Evolutionary conservation across 2,888 invertebrate species (phyloP), one percentile per base, ranked within the genome.

Genomic region (Teleiodes luculella): DNA sequence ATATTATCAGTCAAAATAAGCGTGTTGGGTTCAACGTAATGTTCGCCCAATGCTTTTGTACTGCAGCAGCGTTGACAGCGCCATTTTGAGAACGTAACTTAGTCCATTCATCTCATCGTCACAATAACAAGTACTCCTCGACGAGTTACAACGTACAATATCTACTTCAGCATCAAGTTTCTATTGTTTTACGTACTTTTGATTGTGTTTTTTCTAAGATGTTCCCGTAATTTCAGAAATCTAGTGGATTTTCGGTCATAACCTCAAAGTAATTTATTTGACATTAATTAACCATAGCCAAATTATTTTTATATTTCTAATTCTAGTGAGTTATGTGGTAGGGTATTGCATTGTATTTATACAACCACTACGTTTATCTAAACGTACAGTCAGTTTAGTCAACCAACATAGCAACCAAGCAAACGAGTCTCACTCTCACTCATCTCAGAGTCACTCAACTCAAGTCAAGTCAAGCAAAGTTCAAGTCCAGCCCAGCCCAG

Each of bases 1-100:
- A 65, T n/a, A 58, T 65, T 65, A 70, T 71, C 71, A 74, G 68
- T 72, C 69, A 61, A 67, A 56, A 48, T 54, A 57, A 57, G 56
- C 57, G 57, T 59, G 53, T 56, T 53, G 6, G 5, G 39, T 55
- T 59, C 43, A 55, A 37, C 53, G 52, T 14, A 37, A 33, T 36
- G 35, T 45, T 43, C 30, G 49, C 47, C 28, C 52, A 49, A 36
- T 16, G 47, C 52, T 36, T 48, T 16, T 35, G 52, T 52, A 43
- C 14, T 39, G 33, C 16, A 45, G 33, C 16, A 45, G 33, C 13
- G 18, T 52, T 45, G 58, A 58, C 58, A 65, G 69, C 70, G 70
- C 70, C 70, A 70, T 56, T 53, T 56, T 56, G 56, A 13, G 16
- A 31, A 37, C 45, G 48, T 52, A 52, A 43, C 41, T n/a, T n/a